Evolutionary conservation across 2,797 vertebrate genomes (phyloP), one percentile per base, ranked within the genome.

Genomic region (Hirundo rustica): DNA sequence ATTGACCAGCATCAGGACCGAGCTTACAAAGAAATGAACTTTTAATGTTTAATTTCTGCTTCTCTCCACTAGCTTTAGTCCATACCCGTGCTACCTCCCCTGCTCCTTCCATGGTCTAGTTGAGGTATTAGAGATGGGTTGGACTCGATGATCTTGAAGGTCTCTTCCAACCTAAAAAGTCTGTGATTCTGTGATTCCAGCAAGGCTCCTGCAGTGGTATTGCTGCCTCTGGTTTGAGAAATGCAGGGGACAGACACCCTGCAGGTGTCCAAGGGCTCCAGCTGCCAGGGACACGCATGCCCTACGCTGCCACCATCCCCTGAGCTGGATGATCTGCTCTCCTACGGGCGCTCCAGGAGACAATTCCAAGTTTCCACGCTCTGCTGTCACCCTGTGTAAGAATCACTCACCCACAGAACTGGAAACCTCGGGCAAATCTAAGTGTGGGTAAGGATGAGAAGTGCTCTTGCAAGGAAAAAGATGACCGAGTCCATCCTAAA

Each of bases 341-440:
- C 57, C 77, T 20, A 26, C 27, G 81, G 20, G 5, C 13, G 22
- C 66, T 89, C 50, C 55, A 68, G 61, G 5, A 58, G 8, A 51
- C 16, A 68, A 9, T 23, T 91, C 40, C 81, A n/a, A 7, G 9
- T 67, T 80, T 83, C 48, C 85, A 55, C 0, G 0, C 57, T 54
- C 53, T 88, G 42, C 80, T 93, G 73, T 72, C 85, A 50, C 25
- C 30, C 34, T 23, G 29, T 48, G 5, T 75, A 54, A 78, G 17
- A 5, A 66, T 16, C 10, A 67, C 21, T 29, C 30, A 27, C 22
- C 5, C 70, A 65, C 34, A 81, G 70, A 68, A 92, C 22, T 68
- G 75, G 36, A 96, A 89, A 92, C 61, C 18, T 61, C 34, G 18
- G 26, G n/a, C 38, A 61, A 72, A 88, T 58, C 80, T 81, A 84